Evolutionary conservation across 2,797 vertebrate species (phyloP).

Genomic region (Argyrosomus regius): DNA sequence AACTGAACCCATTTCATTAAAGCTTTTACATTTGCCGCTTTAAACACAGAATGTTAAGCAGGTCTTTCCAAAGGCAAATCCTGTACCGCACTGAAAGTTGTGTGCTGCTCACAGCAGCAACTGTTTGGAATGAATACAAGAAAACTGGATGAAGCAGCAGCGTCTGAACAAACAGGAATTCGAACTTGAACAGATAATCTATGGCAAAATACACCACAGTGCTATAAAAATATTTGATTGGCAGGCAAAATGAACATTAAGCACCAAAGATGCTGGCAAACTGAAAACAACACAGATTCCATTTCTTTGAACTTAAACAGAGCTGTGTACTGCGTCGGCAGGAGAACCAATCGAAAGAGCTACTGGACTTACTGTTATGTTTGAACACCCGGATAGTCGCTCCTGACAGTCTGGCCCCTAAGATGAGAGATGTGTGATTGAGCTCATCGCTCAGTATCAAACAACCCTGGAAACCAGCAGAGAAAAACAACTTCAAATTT

Average conservation of each 20-base stretch:
- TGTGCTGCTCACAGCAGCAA: slow-evolving; percentile 41
- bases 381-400: slow-evolving; percentile 94
- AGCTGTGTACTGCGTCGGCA: not conserved
- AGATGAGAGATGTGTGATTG: slow-evolving; percentile 94
- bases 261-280: slow-evolving; percentile 9
- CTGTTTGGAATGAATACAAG: slow-evolving; percentile 35
- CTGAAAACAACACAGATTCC: not conserved
- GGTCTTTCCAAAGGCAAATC: slow-evolving; percentile 69
- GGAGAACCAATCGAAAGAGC: not conserved
- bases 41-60: slow-evolving; percentile 73
- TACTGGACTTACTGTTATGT: slow-evolving; percentile 93
- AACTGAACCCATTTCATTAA: slow-evolving; percentile 65
- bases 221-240: not conserved
- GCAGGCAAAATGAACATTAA: not conserved
- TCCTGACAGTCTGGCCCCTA: slow-evolving; percentile 93
- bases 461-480: slow-evolving; percentile 88
- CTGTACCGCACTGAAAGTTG: slow-evolving; percentile 45
- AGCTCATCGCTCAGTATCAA: slow-evolving; percentile 96
- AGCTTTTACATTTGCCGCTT: slow-evolving; percentile 65
- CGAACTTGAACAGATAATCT: slow-evolving; percentile 19
- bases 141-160: slow-evolving; percentile 6
- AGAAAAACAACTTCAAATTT: slow-evolving; percentile 6
- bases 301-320: not conserved
- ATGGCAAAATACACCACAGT: not conserved
- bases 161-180: slow-evolving; percentile 26